These are phyloP conservation scores for Harpalus rufipes DNA, from an alignment of 2,888 invertebrate species.

Conservation along the genomic window DNA sequence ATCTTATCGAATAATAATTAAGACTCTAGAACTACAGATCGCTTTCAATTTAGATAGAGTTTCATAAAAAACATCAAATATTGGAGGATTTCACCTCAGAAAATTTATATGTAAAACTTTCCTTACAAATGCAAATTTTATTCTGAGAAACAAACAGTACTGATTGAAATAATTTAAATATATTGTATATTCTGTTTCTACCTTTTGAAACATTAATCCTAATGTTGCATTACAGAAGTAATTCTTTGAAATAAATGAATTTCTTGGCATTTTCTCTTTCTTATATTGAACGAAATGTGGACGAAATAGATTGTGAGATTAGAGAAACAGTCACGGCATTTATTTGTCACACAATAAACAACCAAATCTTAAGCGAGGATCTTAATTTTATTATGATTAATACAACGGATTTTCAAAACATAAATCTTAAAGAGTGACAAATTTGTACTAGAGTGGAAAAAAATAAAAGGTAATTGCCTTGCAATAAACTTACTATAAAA, in stretches of 20 bases:
- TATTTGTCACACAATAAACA: constrained; percentile 19
- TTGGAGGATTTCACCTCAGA: neutral
- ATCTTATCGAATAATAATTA: no score
- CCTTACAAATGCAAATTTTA: constrained; percentile 14
- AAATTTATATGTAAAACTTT: neutral
- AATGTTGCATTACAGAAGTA: neutral
- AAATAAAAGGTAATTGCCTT: neutral
- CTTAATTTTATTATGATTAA: constrained; percentile 38
- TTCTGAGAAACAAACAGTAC: neutral
- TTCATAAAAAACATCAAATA: no score
- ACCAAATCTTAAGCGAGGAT: neutral
- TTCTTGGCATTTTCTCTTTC: constrained; percentile 1
- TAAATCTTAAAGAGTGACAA: constrained; percentile 21
- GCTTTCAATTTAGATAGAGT: no score
- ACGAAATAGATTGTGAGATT: constrained; percentile 4
- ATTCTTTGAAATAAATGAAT: neutral
- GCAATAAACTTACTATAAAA: neutral
- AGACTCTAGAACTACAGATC: no score
- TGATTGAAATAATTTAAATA: constrained; percentile 33
- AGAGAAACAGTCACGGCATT: constrained; percentile 17
- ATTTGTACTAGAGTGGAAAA: neutral
- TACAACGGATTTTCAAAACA: constrained; percentile 7
- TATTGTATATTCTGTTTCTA: neutral
- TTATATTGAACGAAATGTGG: constrained; percentile 14
- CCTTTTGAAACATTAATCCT: neutral